Evolutionary conservation across 1,140 invertebrate genomes (phyloP), one percentile per base, ranked within the genome.

Genomic region (Nephotettix cincticeps): DNA sequence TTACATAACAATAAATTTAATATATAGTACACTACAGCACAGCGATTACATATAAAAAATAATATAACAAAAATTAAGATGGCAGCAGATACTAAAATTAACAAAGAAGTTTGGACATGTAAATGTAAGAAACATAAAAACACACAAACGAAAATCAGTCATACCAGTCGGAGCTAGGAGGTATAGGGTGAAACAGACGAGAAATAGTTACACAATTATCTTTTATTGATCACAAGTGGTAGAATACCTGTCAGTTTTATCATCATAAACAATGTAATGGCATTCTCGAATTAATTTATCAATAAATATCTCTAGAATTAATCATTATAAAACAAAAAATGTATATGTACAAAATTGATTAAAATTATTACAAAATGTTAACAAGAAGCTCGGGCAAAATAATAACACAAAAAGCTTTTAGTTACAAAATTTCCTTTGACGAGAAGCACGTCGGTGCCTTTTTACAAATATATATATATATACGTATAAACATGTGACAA

Each of bases 181-280:
- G 14, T 36, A 36, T 36, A 36, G 32, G 32, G 32, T 36, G 32
- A 36, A 36, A 36, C 14, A 36, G 32, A 36, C 32, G 14, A 36
- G 32, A 6, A 36, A 28, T 51, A 47, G 40, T 69, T 73, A 70
- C 63, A 67, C 71, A 73, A 73, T 69, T 73, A 72, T 63, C 58
- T n/a, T 73, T 73, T 73, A 73, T 73, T 73, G 72, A 73, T 73
- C 72, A 73, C 72, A 73, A 68, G 67, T 67, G n/a, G 64, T 29
- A 67, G 64, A 43, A 43, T 67, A 67, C 64, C 64, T 66, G 21
- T 72, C 56, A 63, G 64, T 27, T 32, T n/a, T 43, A 36, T 11
- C 11, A 63, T 28, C 25, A 17, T 43, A 43, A 32, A 65, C 29
- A 43, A 65, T 65, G 28, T 25, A 32, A 43, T 43, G 36, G 64